A percentile compares a stretch with the other conserved stretches of the same genome.
Conservation (phyloP, 2,113 vertebrate genomes). For the Pterocles gutturalis region DNA sequence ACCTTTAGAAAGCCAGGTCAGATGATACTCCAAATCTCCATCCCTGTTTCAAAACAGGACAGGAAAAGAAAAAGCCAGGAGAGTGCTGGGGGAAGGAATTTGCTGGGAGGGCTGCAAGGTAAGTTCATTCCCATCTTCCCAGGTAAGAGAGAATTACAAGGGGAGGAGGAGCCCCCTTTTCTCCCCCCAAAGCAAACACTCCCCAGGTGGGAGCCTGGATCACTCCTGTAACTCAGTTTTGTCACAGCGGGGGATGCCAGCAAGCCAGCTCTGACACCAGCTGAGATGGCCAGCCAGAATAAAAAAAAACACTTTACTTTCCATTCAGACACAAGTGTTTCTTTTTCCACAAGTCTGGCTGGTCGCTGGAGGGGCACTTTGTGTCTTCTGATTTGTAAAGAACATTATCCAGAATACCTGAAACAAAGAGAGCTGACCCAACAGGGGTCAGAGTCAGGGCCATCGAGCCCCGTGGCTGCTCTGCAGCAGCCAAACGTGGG, state of each 20-base stretch:
- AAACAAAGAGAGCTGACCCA: background rate
- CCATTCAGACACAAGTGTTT: background rate
- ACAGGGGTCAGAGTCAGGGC: background rate
- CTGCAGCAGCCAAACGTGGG: background rate
- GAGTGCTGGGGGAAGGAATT: background rate
- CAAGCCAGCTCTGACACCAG: background rate
- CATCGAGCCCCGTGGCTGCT: accelerated
- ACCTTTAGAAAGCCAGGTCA: background rate
- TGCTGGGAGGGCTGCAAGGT: background rate
- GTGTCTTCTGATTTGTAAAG: background rate
- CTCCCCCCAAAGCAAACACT: background rate
- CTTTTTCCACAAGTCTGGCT: background rate
- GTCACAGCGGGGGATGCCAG: no score
- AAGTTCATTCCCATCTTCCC: background rate
- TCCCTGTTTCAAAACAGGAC: background rate
- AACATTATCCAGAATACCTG: background rate
- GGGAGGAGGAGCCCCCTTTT: background rate
- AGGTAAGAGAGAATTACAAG: background rate
- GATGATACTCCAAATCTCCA: background rate
- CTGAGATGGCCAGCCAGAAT: background rate
- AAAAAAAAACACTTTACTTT: background rate
- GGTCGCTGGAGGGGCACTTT: background rate
- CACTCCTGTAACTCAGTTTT: background rate
- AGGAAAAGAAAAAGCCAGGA: background rate
- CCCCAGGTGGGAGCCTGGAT: background rate